Conservation (phyloP, 1,140 invertebrate species). For the Lepeophtheirus salmonis region DNA sequence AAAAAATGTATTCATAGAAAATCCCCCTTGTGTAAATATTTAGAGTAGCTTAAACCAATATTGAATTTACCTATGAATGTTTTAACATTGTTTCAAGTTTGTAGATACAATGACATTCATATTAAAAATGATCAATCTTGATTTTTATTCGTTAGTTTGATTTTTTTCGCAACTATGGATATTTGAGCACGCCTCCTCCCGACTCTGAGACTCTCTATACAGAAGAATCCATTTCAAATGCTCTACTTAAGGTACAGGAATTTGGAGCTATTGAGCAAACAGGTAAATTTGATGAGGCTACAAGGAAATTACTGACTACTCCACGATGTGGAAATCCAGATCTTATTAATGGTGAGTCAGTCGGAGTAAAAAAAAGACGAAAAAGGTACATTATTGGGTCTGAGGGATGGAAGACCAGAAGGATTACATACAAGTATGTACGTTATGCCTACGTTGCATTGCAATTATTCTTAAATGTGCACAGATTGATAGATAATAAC, state of each 20-base stretch:
- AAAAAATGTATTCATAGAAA: no score
- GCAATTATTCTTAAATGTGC: no score
- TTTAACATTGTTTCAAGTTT: no score
- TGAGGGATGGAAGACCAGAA: constrained; percentile 20
- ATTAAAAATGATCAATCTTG: no score
- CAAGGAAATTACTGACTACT: background rate
- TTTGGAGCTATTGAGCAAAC: background rate
- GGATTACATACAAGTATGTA: constrained; percentile 21
- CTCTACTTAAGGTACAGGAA: background rate
- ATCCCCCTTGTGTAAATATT: no score
- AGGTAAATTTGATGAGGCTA: background rate
- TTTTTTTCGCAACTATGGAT: background rate
- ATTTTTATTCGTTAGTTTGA: background rate
- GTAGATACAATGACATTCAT: no score
- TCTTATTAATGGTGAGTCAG: background rate
- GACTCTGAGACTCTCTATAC: background rate
- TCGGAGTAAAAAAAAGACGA: constrained; percentile 37
- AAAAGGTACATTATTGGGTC: constrained; percentile 51
- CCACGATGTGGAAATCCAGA: background rate
- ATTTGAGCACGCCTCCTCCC: background rate
- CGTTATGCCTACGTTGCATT: no score
- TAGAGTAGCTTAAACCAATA: no score
- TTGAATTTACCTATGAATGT: no score
- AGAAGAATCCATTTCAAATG: background rate
- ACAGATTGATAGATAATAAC: background rate